Percentiles rank a stretch among this genome's conserved stretches.
These are phyloP conservation scores for Drosophila atripex DNA, from an alignment of 2,888 invertebrate species.

Conservation along the genomic window DNA sequence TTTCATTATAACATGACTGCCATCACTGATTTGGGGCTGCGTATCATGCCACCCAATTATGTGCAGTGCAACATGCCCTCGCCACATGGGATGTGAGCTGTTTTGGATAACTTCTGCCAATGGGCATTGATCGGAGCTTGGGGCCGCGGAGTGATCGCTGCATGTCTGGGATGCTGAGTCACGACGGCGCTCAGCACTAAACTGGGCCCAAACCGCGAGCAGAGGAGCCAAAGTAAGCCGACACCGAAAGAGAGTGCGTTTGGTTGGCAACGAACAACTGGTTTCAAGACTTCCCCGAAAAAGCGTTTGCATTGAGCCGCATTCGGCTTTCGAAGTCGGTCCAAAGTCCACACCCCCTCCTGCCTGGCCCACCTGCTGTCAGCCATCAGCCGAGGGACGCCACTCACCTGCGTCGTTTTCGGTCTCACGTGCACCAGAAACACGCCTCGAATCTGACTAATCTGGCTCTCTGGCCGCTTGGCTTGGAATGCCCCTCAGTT, in stretches of 20 bases:
- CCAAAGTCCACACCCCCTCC: slow-evolving; percentile 51
- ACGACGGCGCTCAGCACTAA: slow-evolving; percentile 37
- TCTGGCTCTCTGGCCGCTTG: slow-evolving; percentile 1
- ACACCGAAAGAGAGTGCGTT: slow-evolving; percentile 27
- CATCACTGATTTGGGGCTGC: slow-evolving; percentile 4
- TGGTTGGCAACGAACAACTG: slow-evolving; percentile 54
- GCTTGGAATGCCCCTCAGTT: neutral
- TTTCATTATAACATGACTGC: neutral
- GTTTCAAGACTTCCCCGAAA: slow-evolving; percentile 64
- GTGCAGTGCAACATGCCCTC: slow-evolving; percentile 28
- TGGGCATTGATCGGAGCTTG: neutral
- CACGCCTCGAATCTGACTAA: slow-evolving; percentile 5
- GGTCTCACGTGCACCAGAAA: slow-evolving; percentile 59
- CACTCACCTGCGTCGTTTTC: slow-evolving; percentile 28
- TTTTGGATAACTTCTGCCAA: neutral
- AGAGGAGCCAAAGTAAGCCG: slow-evolving; percentile 35
- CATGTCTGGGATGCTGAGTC: slow-evolving; percentile 54
- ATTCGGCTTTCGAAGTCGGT: slow-evolving; percentile 48
- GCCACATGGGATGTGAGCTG: slow-evolving; percentile 2
- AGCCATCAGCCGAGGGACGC: slow-evolving; percentile 27
- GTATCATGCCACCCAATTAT: slow-evolving; percentile 8
- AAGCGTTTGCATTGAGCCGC: slow-evolving; percentile 44
- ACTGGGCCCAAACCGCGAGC: slow-evolving; percentile 33
- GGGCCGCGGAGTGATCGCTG: slow-evolving; percentile 17
- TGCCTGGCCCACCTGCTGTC: slow-evolving; percentile 46